These are phyloP conservation scores for Drosophila kanapiae DNA, from an alignment of 1,140 invertebrate species.

Conservation along the genomic window DNA sequence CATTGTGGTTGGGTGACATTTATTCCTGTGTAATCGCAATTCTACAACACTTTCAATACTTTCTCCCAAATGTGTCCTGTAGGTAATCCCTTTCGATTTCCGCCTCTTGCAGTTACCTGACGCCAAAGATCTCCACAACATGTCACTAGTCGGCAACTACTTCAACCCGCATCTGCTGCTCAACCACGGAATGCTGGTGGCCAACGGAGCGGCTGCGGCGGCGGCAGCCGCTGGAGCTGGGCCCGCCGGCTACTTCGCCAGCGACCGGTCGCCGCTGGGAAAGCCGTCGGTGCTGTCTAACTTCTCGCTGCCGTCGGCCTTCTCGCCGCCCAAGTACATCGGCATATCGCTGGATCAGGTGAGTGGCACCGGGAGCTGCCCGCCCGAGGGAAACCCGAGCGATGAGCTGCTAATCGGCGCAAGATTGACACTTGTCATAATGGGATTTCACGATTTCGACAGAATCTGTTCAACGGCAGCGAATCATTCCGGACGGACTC, in stretches of 20 bases:
- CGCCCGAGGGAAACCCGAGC: background rate
- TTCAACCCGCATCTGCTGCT: conserved; percentile 85
- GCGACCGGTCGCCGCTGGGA: conserved; percentile 73
- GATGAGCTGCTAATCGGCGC: conserved; percentile 44
- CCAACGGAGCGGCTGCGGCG: conserved; percentile 71
- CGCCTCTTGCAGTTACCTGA: conserved; percentile 79
- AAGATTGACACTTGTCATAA: conserved; percentile 79
- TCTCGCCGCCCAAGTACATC: conserved; percentile 84
- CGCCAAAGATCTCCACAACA: conserved; percentile 85
- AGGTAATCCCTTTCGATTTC: conserved; percentile 27
- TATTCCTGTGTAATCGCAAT: background rate
- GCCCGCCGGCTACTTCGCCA: conserved; percentile 80
- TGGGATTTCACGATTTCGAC: conserved; percentile 55
- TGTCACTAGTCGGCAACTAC: conserved; percentile 85
- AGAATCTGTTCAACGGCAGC: conserved; percentile 85
- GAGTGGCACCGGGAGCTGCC: conserved; percentile 22
- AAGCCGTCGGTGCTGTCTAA: conserved; percentile 85
- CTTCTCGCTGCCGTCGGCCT: conserved; percentile 84
- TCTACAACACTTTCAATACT: conserved; percentile 22
- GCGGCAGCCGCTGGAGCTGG: conserved; percentile 66
- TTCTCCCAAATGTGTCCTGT: conserved; percentile 7
- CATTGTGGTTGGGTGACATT: background rate
- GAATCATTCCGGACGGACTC: conserved; percentile 85
- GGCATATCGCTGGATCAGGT: conserved; percentile 85
- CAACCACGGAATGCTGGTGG: conserved; percentile 83